These are phyloP conservation scores for Ormyrus thymus DNA, from an alignment of 2,888 invertebrate species.

Conservation along the genomic window DNA sequence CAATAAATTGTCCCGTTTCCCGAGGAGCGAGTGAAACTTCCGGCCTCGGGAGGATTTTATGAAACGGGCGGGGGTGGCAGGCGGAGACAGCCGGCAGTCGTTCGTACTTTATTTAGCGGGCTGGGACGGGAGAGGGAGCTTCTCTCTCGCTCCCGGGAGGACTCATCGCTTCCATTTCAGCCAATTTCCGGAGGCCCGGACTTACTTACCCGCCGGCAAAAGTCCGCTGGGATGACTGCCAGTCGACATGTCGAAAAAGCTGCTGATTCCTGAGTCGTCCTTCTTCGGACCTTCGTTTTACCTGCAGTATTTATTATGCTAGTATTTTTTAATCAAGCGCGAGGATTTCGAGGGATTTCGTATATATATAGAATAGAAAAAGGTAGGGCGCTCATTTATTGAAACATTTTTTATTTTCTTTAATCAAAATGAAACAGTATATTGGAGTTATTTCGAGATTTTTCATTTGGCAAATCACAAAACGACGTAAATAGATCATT, in stretches of 20 bases:
- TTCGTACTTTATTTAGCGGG: conserved; percentile 57
- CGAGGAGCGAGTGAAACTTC: not conserved
- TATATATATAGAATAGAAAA: too few relatives aligned
- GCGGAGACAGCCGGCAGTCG: not conserved
- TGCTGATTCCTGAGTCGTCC: not conserved
- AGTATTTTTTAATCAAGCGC: not conserved
- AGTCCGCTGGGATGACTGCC: conserved; percentile 17
- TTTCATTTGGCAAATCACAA: too few relatives aligned
- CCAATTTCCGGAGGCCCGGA: conserved; percentile 61
- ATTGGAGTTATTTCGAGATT: too few relatives aligned
- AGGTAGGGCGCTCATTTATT: too few relatives aligned
- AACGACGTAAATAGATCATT: too few relatives aligned
- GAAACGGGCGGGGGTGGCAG: not conserved
- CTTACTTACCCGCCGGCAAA: conserved; percentile 14
- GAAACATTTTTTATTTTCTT: too few relatives aligned
- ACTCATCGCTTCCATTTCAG: conserved; percentile 58
- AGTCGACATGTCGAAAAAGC: not conserved
- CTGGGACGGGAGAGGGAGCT: not conserved
- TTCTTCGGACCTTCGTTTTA: not conserved
- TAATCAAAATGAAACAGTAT: too few relatives aligned
- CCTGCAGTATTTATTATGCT: not conserved
- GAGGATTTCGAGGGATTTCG: too few relatives aligned
- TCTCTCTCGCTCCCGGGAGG: conserved; percentile 45
- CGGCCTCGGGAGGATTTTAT: conserved; percentile 17
- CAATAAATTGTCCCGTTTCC: not conserved